Evolutionary conservation across 2,888 invertebrate genomes (phyloP), one percentile per base, ranked within the genome.

Genomic region (Drosophila mimetica): DNA sequence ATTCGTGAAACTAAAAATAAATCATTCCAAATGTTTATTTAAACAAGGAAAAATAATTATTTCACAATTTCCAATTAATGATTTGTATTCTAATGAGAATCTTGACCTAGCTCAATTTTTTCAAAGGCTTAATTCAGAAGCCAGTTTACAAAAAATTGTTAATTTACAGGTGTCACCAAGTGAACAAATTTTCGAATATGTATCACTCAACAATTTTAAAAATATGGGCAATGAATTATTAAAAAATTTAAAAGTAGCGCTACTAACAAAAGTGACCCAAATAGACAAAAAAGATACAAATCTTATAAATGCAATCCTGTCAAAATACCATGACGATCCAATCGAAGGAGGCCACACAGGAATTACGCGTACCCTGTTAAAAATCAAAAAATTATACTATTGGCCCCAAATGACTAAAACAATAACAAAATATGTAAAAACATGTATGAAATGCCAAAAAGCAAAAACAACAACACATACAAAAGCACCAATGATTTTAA

Each of bases 331-430:
- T 41, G 28, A 41, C 11, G 39, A 52, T n/a, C 30, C n/a, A 20
- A 30, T 41, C 8, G 5, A 52, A 41, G 32, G 32, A 22, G n/a
- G 22, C 9, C 53, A 32, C 4, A 13, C 7, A 1, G 20, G 32
- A 5, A 53, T 53, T 11, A 4, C 42, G n/a, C 4, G n/a, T 28
- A 53, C 41, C 11, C 8, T 32, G 7, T 2, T 20, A 1, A 42
- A 53, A n/a, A n/a, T 53, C 3, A 18, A 41, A 30, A 41, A 11
- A 39, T 6, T 9, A 9, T 50, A 14, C 13, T 50, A 36, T 14
- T 47, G 47, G 16, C 16, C 30, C 4, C 13, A 20, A 3, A 41
- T 41, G 41, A 20, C 22, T 1, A 13, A n/a, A 7, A 6, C 13
- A 6, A 22, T 42, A 11, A 20, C 9, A 41, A 13, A n/a, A 2